A percentile compares a stretch with the other conserved stretches of the same genome.
phyloP scores from a whole-genome alignment of 37 sponge, comb jelly and placozoan genomes.

The Axinella damicornis region DNA sequence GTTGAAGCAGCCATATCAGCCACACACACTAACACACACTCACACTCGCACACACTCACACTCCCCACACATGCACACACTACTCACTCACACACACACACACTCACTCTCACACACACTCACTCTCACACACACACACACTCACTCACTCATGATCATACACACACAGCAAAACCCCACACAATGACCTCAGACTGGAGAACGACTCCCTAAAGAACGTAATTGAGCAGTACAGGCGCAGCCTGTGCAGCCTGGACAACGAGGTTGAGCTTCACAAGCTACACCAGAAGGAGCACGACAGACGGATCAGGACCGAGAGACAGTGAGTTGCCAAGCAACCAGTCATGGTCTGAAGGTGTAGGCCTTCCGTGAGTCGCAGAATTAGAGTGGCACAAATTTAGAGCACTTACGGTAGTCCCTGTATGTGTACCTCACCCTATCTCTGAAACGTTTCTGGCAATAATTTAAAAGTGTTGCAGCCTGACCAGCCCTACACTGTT shows the following conservation, averaged over 20 bases:
- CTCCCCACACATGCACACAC: too few species aligned
- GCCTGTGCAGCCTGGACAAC: slow-evolving; percentile 23
- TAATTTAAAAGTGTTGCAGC: too few species aligned
- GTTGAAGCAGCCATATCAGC: neutral
- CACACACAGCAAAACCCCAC: slow-evolving; percentile 28
- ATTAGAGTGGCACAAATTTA: too few species aligned
- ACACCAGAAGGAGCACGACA: slow-evolving; percentile 25
- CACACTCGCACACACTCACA: too few species aligned
- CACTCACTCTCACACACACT: too few species aligned
- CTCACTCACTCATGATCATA: neutral
- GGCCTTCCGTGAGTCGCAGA: too few species aligned
- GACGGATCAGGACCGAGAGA: slow-evolving; percentile 31
- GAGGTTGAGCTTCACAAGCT: slow-evolving; percentile 58
- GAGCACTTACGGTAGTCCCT: too few species aligned
- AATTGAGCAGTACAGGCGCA: slow-evolving; percentile 40
- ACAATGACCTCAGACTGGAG: slow-evolving; percentile 21
- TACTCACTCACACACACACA: neutral
- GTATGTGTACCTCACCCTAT: too few species aligned
- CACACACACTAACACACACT: neutral
- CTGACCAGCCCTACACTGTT: too few species aligned
- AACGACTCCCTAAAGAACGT: slow-evolving; percentile 40
- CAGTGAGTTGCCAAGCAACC: slow-evolving; percentile 44
- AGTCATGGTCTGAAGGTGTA: too few species aligned
- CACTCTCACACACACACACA: too few species aligned
- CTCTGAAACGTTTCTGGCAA: too few species aligned